Evolutionary conservation across 2,797 vertebrate genomes (phyloP), one percentile per base, ranked within the genome.

Genomic region (Enteromius viviparus): DNA sequence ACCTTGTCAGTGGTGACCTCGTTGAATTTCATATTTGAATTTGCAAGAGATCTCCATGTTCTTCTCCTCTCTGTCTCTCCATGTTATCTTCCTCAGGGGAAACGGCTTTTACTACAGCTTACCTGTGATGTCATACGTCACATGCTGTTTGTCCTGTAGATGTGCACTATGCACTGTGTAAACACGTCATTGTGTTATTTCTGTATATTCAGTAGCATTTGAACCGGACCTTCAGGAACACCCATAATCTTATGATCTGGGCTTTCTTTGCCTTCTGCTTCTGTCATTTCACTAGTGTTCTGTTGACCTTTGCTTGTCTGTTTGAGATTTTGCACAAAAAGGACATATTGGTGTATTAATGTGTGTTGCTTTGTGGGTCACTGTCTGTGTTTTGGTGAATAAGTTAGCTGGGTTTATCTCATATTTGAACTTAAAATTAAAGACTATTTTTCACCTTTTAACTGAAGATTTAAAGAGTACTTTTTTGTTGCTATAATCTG

Each of bases 1-100:
- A 86, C 85, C 80, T 86, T 87, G 64, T 49, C 47, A 7, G 32
- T 47, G 42, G 45, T 47, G 45, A 47, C 21, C 82, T 32, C 26
- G 1, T 29, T 42, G 26, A 75, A 66, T 45, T 65, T 55, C 71
- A 40, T 76, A 5, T 76, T 26, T 19, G 49, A 69, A 79, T 80
- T 45, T 6, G 65, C 81, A 40, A 3, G 68, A 29, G 42, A 58
- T 40, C 19, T 37, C 9, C 37, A 14, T 34, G 45, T 42, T 45
- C 6, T 62, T 45, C 6, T 62, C 26, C n/a, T 23, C 58, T 26
- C 70, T 29, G 26, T 65, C 8, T 58, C 19, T 80, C 74, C 32
- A 55, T 34, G 55, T 55, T 71, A 34, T 80, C 53, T 71, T 26
- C 1, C 62, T 78, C 40, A 42, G 21, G 42, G 45, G 21, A 51